Conservation (phyloP, 2,797 vertebrate species). For the Micropoecilia bifurca region DNA sequence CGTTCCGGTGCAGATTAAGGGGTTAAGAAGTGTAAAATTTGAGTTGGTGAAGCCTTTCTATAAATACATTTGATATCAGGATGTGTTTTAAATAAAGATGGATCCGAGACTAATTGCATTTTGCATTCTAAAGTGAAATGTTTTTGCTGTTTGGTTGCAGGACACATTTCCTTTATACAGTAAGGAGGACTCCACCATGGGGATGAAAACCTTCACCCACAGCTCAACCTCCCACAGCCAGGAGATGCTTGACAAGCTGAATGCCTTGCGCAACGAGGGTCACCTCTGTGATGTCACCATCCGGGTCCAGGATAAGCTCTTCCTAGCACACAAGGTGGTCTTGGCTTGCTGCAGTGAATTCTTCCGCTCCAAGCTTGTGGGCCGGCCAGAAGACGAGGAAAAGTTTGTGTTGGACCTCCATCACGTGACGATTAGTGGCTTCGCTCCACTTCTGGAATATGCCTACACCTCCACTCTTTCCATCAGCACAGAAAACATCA, state of each 20-base stretch:
- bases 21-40: no score
- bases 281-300: conserved; percentile 98
- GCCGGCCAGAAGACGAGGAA: conserved; percentile 89
- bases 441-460: conserved; percentile 95
- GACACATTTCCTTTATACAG: conserved; percentile 26
- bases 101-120: not conserved
- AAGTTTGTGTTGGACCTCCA: conserved; percentile 93
- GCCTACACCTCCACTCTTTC: conserved; percentile 98
- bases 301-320: conserved; percentile 97
- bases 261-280: conserved; percentile 90
- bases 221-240: conserved; percentile 92
- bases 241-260: conserved; percentile 94
- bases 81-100: not conserved
- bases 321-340: conserved; percentile 98
- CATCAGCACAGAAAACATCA: conserved; percentile 98
- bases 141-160: conserved; percentile 42
- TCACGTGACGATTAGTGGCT: conserved; percentile 93
- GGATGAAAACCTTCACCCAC: conserved; percentile 87
- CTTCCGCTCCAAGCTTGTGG: conserved; percentile 94
- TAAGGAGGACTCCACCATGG: conserved; percentile 74
- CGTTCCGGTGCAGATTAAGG: no score
- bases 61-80: no score
- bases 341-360: conserved; percentile 98
- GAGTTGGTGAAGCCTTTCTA: no score
- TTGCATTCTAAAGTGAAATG: not conserved